Base-by-base conservation (phyloP, 2,888 invertebrate genomes). In the Parascotia fuliginaria region DNA sequence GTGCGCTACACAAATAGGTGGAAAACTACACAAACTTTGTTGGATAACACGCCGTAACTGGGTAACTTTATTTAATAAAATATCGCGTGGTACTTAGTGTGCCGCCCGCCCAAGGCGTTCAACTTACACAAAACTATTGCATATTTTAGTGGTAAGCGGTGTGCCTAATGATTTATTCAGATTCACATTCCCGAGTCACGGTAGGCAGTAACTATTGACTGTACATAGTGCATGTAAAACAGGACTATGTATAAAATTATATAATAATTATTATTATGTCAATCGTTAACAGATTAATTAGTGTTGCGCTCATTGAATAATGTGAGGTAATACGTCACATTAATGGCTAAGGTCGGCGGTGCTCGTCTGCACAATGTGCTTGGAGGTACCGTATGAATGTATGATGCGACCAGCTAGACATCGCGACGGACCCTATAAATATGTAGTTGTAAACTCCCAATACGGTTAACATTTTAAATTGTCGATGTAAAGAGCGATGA, bases 101-200 rank as follows among this genome's bases (percentile, higher is more conserved):
- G 65, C 78, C 71, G 57, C 75, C 75, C 77, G 76, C 79, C 75
- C 73, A 79, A 88, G 88, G 87, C 87, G 87, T 80, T 79, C 83
- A 85, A 90, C 80, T 88, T 87, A 89, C 84, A 89, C 86, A 88
- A 89, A 89, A 89, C 87, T 87, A 81, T 80, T 91, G 84, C 87
- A 91, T 91, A 90, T 87, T 91, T 90, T 84, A 91, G 85, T 81
- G 77, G 75, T 77, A 81, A 83, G 81, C 86, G 84, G 82, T 79
- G 78, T 81, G 76, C 69, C 76, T 82, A 72, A 88, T 91, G 78
- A 85, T 87, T 91, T 89, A 91, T 91, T 90, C 89, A 91, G 74
- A 63, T 64, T 77, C 75, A 85, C 86, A 89, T 87, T 86, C 85
- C 83, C 85, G 76, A 81, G 83, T 78, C 80, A 81, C 77, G 82